Evolutionary conservation across 1,140 invertebrate species (phyloP).

Genomic region (Carposina sasakii): DNA sequence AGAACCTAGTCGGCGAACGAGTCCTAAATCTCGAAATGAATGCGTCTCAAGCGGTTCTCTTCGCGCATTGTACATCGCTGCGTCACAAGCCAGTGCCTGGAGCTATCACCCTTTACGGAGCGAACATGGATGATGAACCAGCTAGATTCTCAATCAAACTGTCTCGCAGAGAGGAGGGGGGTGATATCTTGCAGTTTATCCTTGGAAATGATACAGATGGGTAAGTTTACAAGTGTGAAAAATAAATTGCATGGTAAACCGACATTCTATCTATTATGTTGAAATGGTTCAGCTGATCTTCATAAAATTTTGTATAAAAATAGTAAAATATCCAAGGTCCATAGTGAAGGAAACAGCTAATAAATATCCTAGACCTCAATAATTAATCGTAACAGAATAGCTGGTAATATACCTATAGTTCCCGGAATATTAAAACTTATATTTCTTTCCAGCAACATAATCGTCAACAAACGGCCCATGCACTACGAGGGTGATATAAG

Average conservation of each 20-base stretch:
- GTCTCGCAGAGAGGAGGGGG: constrained; percentile 45
- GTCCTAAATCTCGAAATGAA: constrained; percentile 46
- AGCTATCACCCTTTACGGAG: constrained; percentile 50
- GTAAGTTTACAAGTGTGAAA: no score
- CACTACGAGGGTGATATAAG: constrained; percentile 65
- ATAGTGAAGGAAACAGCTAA: no score
- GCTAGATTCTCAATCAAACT: constrained; percentile 51
- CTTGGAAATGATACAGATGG: constrained; percentile 43
- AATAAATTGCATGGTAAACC: no score
- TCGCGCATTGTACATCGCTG: constrained; percentile 58
- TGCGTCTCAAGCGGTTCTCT: constrained; percentile 37
- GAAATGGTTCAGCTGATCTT: no score
- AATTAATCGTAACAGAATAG: no score
- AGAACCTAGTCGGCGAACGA: constrained; percentile 57
- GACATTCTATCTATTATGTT: no score
- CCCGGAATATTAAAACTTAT: background rate
- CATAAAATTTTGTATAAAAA: no score
- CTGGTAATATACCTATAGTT: background rate
- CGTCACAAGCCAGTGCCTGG: constrained; percentile 42
- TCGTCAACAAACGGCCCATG: constrained; percentile 70
- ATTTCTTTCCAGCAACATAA: constrained; percentile 64
- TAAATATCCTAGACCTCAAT: no score
- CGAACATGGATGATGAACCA: constrained; percentile 50
- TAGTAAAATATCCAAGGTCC: no score
- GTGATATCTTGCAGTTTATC: constrained; percentile 62